These are phyloP conservation scores for Cottus gobio DNA, from an alignment of 2,113 vertebrate species.

Conservation along the genomic window DNA sequence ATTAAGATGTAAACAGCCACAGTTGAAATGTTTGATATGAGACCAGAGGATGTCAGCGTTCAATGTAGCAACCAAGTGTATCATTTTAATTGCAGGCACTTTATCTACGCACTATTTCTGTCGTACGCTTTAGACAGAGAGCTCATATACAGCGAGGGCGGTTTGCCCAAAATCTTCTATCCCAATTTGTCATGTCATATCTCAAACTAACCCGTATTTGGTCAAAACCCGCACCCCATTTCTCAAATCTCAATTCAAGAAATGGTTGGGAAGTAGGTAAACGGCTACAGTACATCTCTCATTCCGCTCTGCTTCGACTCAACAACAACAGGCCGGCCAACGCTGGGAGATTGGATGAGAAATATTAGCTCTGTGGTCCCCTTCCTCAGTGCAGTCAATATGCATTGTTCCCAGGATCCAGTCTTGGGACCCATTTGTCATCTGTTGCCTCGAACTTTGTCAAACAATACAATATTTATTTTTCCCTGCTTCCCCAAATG, in stretches of 20 bases:
- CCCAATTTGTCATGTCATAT: not conserved
- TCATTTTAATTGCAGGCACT: not conserved
- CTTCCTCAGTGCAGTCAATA: constrained; percentile 24
- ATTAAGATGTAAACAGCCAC: not conserved
- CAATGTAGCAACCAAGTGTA: not conserved
- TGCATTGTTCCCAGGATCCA: constrained; percentile 7
- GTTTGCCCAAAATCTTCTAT: not conserved
- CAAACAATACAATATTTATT: constrained; percentile 27
- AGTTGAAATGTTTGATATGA: not conserved
- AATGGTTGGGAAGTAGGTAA: not conserved
- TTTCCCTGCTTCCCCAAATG: constrained; percentile 3
- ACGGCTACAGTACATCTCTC: not conserved
- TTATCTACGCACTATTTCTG: not conserved
- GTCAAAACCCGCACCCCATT: not conserved
- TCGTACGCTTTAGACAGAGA: not conserved
- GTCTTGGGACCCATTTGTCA: constrained; percentile 47
- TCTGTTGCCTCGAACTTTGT: constrained; percentile 33
- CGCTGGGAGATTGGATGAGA: constrained; percentile 22
- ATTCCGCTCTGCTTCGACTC: not conserved
- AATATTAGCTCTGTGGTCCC: constrained; percentile 42
- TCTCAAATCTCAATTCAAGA: not conserved
- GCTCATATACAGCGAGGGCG: not conserved
- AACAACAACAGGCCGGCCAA: constrained; percentile 6
- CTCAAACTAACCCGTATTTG: not conserved
- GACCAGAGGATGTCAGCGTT: not conserved